Percentiles rank a stretch among this genome's conserved stretches.
These are phyloP conservation scores for Asarcornis scutulata DNA, from an alignment of 2,113 vertebrate genomes.

Conservation along the genomic window DNA sequence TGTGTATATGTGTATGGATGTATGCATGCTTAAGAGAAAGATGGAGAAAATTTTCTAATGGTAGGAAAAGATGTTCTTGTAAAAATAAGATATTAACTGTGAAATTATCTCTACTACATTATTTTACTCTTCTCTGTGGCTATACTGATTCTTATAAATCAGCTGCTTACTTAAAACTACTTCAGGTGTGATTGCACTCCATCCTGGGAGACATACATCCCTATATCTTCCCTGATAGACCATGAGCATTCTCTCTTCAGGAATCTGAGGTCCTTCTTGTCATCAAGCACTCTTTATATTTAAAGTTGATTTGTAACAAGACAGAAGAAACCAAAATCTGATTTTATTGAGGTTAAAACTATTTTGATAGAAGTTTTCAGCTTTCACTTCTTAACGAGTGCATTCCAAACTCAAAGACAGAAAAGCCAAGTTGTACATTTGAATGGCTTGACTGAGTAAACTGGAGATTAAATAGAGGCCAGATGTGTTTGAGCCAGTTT, in stretches of 20 bases:
- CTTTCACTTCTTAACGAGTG: not conserved
- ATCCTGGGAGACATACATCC: not conserved
- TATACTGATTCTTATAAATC: not conserved
- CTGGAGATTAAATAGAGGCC: rapidly evolving
- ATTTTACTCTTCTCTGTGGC: not conserved
- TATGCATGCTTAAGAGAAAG: not conserved
- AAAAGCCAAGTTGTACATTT: not conserved
- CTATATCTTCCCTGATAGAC: not conserved
- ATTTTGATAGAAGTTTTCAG: not conserved
- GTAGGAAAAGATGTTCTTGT: not conserved
- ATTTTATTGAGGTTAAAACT: not conserved
- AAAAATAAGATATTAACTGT: not conserved
- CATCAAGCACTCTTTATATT: not conserved
- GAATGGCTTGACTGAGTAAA: not conserved
- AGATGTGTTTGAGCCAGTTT: not conserved
- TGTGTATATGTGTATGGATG: rapidly evolving
- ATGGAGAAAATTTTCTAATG: not conserved
- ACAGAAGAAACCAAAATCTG: not conserved
- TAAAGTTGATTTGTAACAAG: not conserved
- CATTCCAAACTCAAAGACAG: not conserved
- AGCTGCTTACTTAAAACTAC: not conserved
- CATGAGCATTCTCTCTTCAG: not conserved
- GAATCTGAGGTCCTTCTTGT: not conserved
- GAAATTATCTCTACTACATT: not conserved
- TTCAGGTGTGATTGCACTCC: too few relatives aligned